Evolutionary conservation across 2,888 invertebrate species (phyloP).

Genomic region (Eristalis arbustorum): DNA sequence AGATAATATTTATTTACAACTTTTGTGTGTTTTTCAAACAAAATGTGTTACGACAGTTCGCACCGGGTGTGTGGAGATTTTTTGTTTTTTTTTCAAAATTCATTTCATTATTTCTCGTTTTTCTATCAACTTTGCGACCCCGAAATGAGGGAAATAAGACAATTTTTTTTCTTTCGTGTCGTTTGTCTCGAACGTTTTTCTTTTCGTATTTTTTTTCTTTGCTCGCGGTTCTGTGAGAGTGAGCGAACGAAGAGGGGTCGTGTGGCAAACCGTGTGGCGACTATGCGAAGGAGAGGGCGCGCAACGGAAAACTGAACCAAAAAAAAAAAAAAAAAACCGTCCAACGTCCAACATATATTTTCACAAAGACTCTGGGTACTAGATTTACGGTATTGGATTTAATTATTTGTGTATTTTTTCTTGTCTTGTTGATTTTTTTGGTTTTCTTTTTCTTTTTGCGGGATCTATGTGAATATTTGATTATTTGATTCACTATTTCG

Average conservation of each 20-base stretch:
- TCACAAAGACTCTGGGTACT: neutral
- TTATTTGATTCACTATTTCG: constrained; percentile 50
- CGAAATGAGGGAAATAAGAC: neutral
- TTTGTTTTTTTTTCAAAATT: constrained; percentile 13
- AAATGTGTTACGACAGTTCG: neutral
- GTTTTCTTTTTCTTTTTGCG: neutral
- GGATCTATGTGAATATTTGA: constrained; percentile 32
- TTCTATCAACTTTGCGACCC: neutral
- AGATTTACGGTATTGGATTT: neutral
- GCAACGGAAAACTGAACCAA: neutral
- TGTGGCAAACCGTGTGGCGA: neutral
- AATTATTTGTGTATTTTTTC: neutral
- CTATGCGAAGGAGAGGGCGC: neutral
- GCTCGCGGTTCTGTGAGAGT: constrained; percentile 16
- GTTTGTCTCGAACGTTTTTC: neutral
- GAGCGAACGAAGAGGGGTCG: neutral
- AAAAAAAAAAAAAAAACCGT: neutral
- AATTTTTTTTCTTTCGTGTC: neutral
- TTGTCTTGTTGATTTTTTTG: neutral
- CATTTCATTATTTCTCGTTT: neutral
- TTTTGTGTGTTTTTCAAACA: constrained; percentile 23
- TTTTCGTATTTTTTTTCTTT: neutral
- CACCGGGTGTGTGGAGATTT: constrained; percentile 1
- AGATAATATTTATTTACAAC: constrained; percentile 55
- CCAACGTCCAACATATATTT: constrained; percentile 5